Evolutionary conservation across 64 coral and sea anemone genomes (phyloP).

Genomic region (Trachythela sp.): DNA sequence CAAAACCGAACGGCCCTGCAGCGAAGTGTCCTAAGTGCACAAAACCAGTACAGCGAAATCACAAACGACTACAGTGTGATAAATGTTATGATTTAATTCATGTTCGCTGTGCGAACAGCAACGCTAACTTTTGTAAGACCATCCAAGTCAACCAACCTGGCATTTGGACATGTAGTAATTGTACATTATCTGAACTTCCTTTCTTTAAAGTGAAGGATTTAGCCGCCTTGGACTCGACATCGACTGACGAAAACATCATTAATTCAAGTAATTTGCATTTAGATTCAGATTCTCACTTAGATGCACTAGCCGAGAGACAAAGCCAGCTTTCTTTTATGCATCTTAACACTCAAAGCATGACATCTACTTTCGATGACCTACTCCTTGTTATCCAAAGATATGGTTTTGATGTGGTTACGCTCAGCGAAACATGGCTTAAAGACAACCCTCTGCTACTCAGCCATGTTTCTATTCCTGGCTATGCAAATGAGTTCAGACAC

Average conservation of each 20-base stretch:
- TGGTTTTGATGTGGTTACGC: not conserved
- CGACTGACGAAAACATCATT: not conserved
- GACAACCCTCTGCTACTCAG: not conserved
- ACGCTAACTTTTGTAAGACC: conserved; percentile 1
- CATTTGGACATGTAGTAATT: not conserved
- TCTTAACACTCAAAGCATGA: not conserved
- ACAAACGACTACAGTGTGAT: conserved; percentile 4
- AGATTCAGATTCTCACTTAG: not conserved
- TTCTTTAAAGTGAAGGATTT: conserved; percentile 19
- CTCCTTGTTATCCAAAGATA: not conserved
- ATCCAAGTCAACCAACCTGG: not conserved
- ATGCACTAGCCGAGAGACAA: not conserved
- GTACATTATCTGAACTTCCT: conserved; percentile 17
- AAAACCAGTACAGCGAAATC: conserved; percentile 14
- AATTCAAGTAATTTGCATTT: not conserved
- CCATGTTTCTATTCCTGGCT: not conserved
- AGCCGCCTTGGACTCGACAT: not conserved
- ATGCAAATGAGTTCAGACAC: not conserved
- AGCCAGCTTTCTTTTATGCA: not conserved
- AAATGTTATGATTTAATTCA: conserved; percentile 30
- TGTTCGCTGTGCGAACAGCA: not conserved
- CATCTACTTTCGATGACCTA: not conserved
- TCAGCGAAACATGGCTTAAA: not conserved
- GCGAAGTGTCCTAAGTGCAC: not conserved
- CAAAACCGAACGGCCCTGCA: not conserved